Conservation (phyloP, 2,113 vertebrate species). For the Poicephalus gulielmi region DNA sequence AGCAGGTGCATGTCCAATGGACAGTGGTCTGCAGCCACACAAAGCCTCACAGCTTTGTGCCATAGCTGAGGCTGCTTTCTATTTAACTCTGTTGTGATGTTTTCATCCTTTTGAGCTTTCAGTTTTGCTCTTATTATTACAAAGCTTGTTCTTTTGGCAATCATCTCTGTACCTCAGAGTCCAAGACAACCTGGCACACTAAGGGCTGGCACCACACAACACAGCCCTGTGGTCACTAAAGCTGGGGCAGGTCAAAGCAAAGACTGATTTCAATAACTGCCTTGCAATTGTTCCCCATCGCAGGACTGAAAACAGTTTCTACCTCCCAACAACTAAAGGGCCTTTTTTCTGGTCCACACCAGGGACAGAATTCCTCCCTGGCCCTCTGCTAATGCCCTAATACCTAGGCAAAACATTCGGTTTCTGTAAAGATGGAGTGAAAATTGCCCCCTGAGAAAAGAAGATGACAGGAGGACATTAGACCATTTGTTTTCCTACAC, state of each 20-base stretch:
- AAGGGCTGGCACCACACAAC: neutral
- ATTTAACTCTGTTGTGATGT: accelerated
- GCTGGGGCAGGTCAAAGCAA: neutral
- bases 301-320: neutral
- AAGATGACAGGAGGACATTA: neutral
- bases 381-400: neutral
- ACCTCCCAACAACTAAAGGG: neutral
- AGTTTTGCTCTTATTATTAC: neutral
- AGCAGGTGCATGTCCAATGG: neutral
- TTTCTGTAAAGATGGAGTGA: neutral
- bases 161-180: neutral
- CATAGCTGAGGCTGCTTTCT: neutral
- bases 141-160: neutral
- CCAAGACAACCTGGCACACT: neutral
- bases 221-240: neutral
- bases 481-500: neutral
- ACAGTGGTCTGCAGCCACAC: neutral
- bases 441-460: neutral
- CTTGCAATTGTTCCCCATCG: neutral
- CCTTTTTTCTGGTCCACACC: neutral
- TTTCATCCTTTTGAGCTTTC: neutral
- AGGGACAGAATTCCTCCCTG: neutral
- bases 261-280: neutral
- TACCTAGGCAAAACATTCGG: neutral
- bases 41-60: neutral